phyloP scores from a whole-genome alignment of 2,888 invertebrate species.

The Oscheius sp. region DNA sequence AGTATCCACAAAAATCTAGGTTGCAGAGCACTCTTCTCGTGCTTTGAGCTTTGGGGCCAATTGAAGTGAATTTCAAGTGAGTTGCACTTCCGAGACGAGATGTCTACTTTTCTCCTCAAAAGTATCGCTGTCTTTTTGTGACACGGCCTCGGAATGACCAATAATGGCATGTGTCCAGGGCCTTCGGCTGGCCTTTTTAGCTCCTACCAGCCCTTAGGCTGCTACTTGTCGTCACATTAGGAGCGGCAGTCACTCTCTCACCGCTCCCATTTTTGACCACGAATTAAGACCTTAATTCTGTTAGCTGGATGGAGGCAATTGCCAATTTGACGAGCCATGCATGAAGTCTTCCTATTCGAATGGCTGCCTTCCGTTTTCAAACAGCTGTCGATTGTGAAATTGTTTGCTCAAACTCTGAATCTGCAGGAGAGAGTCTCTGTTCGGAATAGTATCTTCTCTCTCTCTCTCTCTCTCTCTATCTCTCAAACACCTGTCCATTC shows the following conservation, averaged over 20 bases:
- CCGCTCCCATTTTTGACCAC: too few species aligned
- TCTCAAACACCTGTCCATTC: conserved; percentile 2
- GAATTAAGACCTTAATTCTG: conserved; percentile 6
- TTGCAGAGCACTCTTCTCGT: too few species aligned
- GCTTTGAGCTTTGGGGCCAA: too few species aligned
- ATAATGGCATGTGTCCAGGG: conserved; percentile 18
- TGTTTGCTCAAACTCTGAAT: neutral
- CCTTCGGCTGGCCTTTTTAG: neutral
- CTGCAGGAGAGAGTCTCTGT: neutral
- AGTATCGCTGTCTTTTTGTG: too few species aligned
- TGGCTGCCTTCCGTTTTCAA: neutral
- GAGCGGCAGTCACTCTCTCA: neutral
- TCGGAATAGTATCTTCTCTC: neutral
- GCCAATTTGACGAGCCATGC: conserved; percentile 18
- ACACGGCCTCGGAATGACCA: conserved; percentile 6
- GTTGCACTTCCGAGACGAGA: too few species aligned
- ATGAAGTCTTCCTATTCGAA: too few species aligned
- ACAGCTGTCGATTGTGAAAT: conserved; percentile 7
- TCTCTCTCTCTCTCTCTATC: neutral
- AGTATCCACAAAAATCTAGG: too few species aligned
- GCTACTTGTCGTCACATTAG: conserved; percentile 4
- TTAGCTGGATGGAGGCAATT: conserved; percentile 16
- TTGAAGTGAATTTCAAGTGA: too few species aligned
- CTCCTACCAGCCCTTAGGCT: neutral
- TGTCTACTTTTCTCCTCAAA: too few species aligned